Conservation (phyloP, 2,797 vertebrate species). For the Pachyuromys duprasi region DNA sequence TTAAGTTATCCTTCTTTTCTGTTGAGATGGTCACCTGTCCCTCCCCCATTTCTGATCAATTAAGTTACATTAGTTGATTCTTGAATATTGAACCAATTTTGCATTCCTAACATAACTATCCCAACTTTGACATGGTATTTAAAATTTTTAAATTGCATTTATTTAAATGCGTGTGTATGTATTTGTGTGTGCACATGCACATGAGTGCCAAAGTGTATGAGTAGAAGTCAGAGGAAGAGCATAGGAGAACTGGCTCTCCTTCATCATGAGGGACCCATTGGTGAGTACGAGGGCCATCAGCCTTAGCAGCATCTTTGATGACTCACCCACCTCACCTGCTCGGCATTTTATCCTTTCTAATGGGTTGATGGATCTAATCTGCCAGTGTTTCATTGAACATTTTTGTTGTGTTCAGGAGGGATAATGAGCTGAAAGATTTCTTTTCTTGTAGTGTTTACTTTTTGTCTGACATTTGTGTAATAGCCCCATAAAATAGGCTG, state of each 20-base stretch:
- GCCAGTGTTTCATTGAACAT: background rate
- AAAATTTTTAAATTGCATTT: background rate
- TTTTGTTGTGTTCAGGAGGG: background rate
- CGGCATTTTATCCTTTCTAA: background rate
- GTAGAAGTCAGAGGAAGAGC: background rate
- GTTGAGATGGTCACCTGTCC: background rate
- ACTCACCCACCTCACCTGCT: no score
- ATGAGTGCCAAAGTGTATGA: background rate
- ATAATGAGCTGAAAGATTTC: background rate
- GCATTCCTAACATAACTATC: background rate
- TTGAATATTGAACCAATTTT: constrained; percentile 24
- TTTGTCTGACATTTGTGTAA: background rate
- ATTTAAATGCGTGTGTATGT: background rate
- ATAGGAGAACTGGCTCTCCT: background rate
- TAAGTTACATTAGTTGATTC: background rate
- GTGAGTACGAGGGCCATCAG: background rate
- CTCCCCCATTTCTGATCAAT: background rate
- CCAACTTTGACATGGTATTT: background rate
- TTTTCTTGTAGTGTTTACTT: constrained; percentile 16
- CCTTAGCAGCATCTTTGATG: background rate
- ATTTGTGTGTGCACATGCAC: background rate
- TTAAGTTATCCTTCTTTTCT: background rate
- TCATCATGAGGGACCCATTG: no score
- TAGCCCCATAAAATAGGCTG: background rate
- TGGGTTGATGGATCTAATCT: background rate